These are phyloP conservation scores for Apodemus sylvaticus DNA, from an alignment of 2,113 vertebrate genomes.

Conservation along the genomic window DNA sequence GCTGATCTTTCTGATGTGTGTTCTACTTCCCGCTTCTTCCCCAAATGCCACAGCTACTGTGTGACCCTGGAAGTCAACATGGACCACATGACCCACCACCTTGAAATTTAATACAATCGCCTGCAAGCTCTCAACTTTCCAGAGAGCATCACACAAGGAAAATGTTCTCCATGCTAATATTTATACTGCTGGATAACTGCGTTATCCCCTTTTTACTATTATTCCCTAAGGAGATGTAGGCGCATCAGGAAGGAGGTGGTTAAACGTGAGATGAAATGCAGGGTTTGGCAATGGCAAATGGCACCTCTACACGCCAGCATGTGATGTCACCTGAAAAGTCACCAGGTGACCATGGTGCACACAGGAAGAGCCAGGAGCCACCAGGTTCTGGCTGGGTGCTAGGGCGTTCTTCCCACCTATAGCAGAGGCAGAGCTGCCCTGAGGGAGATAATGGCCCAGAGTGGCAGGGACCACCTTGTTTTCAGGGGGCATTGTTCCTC, in stretches of 20 bases:
- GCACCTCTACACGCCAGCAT: background rate
- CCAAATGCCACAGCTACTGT: rapidly evolving
- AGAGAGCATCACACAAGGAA: background rate
- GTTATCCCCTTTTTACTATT: background rate
- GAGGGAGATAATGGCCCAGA: background rate
- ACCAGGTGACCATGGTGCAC: too few species aligned
- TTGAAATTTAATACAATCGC: rapidly evolving
- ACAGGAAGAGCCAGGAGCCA: background rate
- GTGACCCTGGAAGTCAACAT: rapidly evolving
- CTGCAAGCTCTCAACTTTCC: rapidly evolving
- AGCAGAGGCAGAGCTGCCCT: background rate
- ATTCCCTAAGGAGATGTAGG: background rate
- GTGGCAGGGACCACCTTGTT: background rate
- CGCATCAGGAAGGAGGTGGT: background rate
- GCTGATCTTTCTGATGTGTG: rapidly evolving
- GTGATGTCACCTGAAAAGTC: too few species aligned
- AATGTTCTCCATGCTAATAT: background rate
- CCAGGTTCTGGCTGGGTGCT: background rate
- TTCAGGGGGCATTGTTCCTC: rapidly evolving
- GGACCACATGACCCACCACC: too few species aligned
- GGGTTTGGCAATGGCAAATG: background rate
- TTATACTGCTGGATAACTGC: background rate
- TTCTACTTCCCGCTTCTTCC: background rate
- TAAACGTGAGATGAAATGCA: rapidly evolving
- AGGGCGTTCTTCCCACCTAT: background rate